Evolutionary conservation across 2,797 vertebrate genomes (phyloP), one percentile per base, ranked within the genome.

Genomic region (Meriones psammophilus): DNA sequence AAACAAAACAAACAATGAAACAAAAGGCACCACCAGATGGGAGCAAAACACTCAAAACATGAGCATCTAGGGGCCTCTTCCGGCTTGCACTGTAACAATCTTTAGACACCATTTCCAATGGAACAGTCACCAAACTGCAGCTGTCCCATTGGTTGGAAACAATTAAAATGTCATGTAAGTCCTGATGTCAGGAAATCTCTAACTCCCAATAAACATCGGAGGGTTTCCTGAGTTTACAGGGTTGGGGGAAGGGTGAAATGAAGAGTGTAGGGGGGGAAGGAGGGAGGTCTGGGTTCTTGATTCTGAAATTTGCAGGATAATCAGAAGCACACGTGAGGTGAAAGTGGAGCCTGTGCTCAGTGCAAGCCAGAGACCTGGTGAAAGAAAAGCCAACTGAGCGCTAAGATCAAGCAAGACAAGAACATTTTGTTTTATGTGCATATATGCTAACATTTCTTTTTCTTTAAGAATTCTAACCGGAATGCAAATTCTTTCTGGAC

Each of bases 401-500:
- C 22, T 97, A 36, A 87, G 77, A 90, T 3, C 89, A 93, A 36
- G 46, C 20, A 26, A 64, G 84, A 0, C 62, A 86, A 42, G 0
- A 26, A 54, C 85, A 12, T 81, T 81, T 94, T 94, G 74, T 89
- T 84, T 71, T n/a, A 5, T 42, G 95, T 56, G 46, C 91, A 60
- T 95, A 56, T 42, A 58, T 92, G 89, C 77, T 93, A 68, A 30
- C 13, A 77, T 84, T 94, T 94, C 87, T 76, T 94, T 80, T 62
- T 0, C 13, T 58, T 18, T 94, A 85, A 71, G 79, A 94, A 93
- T 83, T 95, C 28, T 89, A 95, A 74, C 26, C 79, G 91, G 95
- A 97, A 91, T 91, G 54, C 64, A 92, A 36, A 60, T 81, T 74
- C 26, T 92, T 39, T 93, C 89, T 60, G 92, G 92, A 92, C 15